A percentile compares a stretch with the other conserved stretches of the same genome.
Conservation (phyloP, 2,888 invertebrate genomes). For the Deroplatys truncata region DNA sequence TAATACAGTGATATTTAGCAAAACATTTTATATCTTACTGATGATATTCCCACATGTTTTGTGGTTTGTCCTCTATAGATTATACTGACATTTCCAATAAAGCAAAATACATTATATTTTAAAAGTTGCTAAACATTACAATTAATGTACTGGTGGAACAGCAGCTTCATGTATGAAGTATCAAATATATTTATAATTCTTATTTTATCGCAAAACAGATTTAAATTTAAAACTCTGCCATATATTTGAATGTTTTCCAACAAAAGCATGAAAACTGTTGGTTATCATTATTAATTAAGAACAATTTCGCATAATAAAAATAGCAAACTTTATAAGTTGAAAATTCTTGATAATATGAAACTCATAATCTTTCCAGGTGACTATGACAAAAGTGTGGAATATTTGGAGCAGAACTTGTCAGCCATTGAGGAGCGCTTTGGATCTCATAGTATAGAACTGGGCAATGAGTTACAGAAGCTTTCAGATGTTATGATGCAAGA, state of each 20-base stretch:
- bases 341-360: background rate
- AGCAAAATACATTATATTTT: no score
- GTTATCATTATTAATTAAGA: background rate
- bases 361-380: slow-evolving; percentile 39
- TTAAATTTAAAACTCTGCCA: slow-evolving; percentile 1
- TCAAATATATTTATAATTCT: no score
- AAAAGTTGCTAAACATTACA: no score
- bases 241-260: background rate
- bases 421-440: slow-evolving; percentile 60
- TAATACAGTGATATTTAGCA: no score
- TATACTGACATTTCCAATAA: no score
- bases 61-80: no score
- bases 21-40: no score
- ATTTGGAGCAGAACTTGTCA: slow-evolving; percentile 53
- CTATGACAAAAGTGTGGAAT: slow-evolving; percentile 42
- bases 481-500: slow-evolving; percentile 56
- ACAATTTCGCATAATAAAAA: background rate
- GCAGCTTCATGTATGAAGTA: no score
- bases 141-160: no score
- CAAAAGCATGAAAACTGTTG: no score
- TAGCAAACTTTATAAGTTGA: background rate
- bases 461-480: slow-evolving; percentile 60
- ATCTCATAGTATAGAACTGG: slow-evolving; percentile 59
- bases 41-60: no score
- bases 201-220: no score